phyloP scores from a whole-genome alignment of 2,113 vertebrate genomes.

The Hydropotes inermis region DNA sequence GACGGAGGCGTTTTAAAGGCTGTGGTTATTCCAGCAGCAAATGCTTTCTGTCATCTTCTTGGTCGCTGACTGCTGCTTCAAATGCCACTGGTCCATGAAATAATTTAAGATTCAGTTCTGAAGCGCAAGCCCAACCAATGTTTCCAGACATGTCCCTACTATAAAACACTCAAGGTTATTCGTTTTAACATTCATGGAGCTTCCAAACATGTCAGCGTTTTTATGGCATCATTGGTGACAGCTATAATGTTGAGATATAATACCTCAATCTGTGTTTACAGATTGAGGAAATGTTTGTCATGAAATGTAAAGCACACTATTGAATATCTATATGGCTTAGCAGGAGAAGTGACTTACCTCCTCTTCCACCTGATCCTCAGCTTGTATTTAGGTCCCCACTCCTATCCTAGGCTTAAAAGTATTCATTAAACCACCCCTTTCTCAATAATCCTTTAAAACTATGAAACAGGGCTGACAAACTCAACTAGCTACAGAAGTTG shows the following conservation, averaged over 20 bases:
- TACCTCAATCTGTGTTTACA: background rate
- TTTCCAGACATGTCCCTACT: background rate
- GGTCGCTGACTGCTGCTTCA: background rate
- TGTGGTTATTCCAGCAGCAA: background rate
- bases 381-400: background rate
- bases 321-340: background rate
- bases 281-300: background rate
- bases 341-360: background rate
- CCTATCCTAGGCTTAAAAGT: background rate
- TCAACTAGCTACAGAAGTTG: background rate
- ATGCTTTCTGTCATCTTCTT: conserved; percentile 1
- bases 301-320: background rate
- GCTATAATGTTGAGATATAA: background rate
- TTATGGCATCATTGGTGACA: background rate
- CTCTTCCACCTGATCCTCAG: background rate
- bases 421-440: background rate
- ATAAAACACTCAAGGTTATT: background rate
- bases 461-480: background rate
- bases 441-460: background rate
- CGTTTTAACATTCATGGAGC: background rate
- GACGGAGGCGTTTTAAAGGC: background rate
- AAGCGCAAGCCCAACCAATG: background rate
- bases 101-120: background rate
- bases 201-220: background rate
- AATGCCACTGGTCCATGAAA: background rate